Base-by-base conservation (phyloP, 2,888 invertebrate genomes). In the Cataglyphis altisquamis region DNA sequence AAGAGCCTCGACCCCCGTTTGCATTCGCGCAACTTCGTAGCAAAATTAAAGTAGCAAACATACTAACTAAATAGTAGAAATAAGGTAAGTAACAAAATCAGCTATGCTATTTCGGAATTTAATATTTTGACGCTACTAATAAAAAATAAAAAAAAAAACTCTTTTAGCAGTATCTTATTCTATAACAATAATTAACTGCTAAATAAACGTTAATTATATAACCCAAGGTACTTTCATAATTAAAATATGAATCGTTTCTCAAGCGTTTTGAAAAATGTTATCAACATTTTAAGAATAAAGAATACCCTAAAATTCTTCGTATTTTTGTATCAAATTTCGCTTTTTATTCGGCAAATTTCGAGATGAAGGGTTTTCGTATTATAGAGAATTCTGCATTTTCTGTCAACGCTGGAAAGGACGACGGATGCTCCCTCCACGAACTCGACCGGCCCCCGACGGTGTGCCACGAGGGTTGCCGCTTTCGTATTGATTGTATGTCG, bases 401-500 rank as follows among this genome's bases (percentile, higher is more conserved):
- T 78, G 60, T 68, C 60, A 78, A 78, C 68, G 21, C 25, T 60
- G 45, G 68, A 18, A 60, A 68, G 68, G 36, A 78, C 29, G 45
- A 25, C 52, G 68, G 70, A 52, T 48, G 25, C 32, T 21, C 68
- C 68, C 57, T 72, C 36, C 29, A 18, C 57, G 36, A 68, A 41
- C 55, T 66, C 57, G 21, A 52, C 57, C 57, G 29, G 85, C 78
- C 87, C 90, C 72, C 87, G 86, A 89, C 89, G 88, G 86, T 88
- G 86, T 88, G 85, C 88, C 80, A 83, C 83, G 90, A 89, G 92
- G 92, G 90, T 91, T 87, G 84, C 74, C 81, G 92, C 91, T 91
- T 91, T 93, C 92, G 93, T 94, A 94, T 94, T 93, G 94, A 94
- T 94, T 94, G 91, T 91, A 91, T 88, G 91, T 92, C 88, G 93